phyloP scores from a whole-genome alignment of 2,113 vertebrate species.

The Polyodon spathula region DNA sequence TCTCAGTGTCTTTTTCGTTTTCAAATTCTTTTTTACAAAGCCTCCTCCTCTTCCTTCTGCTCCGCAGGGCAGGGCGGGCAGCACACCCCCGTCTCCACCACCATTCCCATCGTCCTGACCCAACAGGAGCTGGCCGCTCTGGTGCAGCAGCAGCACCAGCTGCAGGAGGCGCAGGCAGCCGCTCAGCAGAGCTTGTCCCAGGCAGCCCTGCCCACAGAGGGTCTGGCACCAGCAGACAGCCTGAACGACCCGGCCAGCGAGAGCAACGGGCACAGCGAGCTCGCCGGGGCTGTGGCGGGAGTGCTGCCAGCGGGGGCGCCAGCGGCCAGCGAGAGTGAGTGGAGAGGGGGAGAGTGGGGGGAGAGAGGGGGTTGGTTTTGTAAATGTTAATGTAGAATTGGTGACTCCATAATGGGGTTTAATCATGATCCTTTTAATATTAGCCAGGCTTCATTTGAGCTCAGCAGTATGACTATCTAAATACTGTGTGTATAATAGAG shows the following conservation, averaged over 20 bases:
- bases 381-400: too few relatives aligned
- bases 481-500: too few relatives aligned
- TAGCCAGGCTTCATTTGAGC: too few relatives aligned
- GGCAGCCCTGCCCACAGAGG: constrained; percentile 73
- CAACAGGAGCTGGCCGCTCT: constrained; percentile 76
- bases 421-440: too few relatives aligned
- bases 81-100: constrained; percentile 55
- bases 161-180: constrained; percentile 67
- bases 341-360: too few relatives aligned
- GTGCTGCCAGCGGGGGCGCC: constrained; percentile 63
- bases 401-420: too few relatives aligned
- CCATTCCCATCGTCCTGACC: constrained; percentile 76
- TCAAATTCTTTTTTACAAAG: not conserved
- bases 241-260: constrained; percentile 78
- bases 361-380: constrained; percentile 55
- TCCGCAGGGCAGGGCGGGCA: constrained; percentile 52
- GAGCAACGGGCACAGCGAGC: constrained; percentile 73
- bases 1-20: too few relatives aligned
- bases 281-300: constrained; percentile 52
- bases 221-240: constrained; percentile 78
- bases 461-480: too few relatives aligned
- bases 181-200: constrained; percentile 32
- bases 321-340: constrained; percentile 70
- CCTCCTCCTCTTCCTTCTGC: not conserved
- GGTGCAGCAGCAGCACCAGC: constrained; percentile 79